Percentiles rank a stretch among this genome's conserved stretches.
phyloP scores from a whole-genome alignment of 2,113 vertebrate genomes.

The Campylorhamphus procurvoides region DNA sequence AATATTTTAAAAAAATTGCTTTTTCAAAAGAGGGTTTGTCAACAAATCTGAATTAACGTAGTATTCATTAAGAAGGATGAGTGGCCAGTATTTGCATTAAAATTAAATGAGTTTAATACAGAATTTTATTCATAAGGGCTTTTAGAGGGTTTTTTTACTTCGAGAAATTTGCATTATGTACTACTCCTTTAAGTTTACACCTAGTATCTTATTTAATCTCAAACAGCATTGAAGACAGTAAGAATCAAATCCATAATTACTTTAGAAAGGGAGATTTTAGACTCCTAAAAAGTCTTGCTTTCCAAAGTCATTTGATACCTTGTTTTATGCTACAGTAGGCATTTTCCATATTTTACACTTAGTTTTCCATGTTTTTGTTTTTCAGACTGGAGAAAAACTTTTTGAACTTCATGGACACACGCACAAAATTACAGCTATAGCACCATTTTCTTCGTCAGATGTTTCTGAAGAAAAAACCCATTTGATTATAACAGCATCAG shows the following conservation, averaged over 20 bases:
- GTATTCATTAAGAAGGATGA: background rate
- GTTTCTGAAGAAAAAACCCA: slow-evolving; percentile 60
- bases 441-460: slow-evolving; percentile 72
- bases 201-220: background rate
- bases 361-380: slow-evolving; percentile 30
- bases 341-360: background rate
- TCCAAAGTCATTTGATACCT: background rate
- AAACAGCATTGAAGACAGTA: background rate
- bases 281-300: background rate
- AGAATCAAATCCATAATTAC: background rate
- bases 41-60: background rate
- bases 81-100: background rate
- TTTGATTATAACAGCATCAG: slow-evolving; percentile 88
- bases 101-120: background rate
- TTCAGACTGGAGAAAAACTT: slow-evolving; percentile 91
- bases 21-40: background rate
- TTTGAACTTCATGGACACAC: slow-evolving; percentile 88
- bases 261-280: background rate
- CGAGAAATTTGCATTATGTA: background rate
- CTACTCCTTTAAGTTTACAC: background rate
- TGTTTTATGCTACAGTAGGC: background rate
- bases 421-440: slow-evolving; percentile 92
- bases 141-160: background rate
- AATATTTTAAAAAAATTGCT: background rate
- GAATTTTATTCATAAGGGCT: background rate